Base-by-base conservation (phyloP, 1,140 invertebrate genomes). In the Bombus haemorrhoidalis region DNA sequence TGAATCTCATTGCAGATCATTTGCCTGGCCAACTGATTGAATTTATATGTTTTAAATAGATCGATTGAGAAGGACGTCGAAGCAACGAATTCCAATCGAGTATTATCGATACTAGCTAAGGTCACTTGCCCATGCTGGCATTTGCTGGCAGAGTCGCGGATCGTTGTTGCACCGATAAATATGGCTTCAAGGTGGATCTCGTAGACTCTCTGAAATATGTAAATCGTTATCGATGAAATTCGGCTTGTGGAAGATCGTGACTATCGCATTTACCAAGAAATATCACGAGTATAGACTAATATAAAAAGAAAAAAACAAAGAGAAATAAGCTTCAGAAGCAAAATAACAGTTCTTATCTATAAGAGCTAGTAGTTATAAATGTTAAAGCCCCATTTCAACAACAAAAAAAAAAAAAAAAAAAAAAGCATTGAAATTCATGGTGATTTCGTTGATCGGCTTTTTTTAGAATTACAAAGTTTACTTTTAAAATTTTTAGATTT, bases 61-160 rank as follows among this genome's bases (percentile, higher is more conserved):
- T 83, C 28, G 62, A 69, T 77, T 62, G 62, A 64, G 66, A 81
- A 75, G 59, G 79, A 47, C 43, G 71, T 81, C 72, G 79, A 43
- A 86, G 39, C 53, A 76, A 82, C 64, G 62, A 77, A 64, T 77
- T 75, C 73, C 79, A 83, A 83, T 47, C 72, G 75, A 74, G 64
- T 59, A 39, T 80, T 34, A 66, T 87, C 53, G 76, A 41, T 57
- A 53, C 57, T 57, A 91, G 71, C 86, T 81, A 93, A 78, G 85
- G 89, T 95, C 93, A 95, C 91, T 95, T 95, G 69, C 95, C 95
- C 94, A 95, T 95, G 85, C 95, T 95, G 68, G 97, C 96, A 92
- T 97, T 97, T 69, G 96, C 96, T 83, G 97, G 97, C 91, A 97
- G 95, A 71, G 97, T 97, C 64, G 97, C 97, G 87, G 97, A 97